Percentiles rank a stretch among this genome's conserved stretches.
Conservation (phyloP, 1,140 invertebrate genomes). For the Notospermus geniculatus region DNA sequence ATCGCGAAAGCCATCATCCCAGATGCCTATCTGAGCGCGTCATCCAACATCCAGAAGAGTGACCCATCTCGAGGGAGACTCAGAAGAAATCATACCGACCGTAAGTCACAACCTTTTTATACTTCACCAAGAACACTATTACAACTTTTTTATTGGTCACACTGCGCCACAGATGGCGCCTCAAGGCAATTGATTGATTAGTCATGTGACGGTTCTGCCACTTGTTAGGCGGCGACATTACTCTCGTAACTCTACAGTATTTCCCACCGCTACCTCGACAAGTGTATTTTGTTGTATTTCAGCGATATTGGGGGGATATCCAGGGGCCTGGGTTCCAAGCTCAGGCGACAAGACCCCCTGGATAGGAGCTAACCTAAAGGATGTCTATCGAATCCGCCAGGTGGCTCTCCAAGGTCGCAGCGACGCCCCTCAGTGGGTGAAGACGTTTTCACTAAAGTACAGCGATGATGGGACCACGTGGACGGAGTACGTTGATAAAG, state of each 20-base stretch:
- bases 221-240: too few relatives aligned
- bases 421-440: constrained; percentile 39
- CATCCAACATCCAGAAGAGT: constrained; percentile 24
- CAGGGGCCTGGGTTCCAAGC: constrained; percentile 36
- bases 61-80: constrained; percentile 19
- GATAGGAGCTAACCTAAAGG: constrained; percentile 31
- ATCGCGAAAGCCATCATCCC: constrained; percentile 30
- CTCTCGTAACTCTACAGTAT: too few relatives aligned
- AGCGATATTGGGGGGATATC: constrained; percentile 11
- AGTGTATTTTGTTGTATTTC: too few relatives aligned
- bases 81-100: constrained; percentile 12
- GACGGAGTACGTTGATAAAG: constrained; percentile 26
- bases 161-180: too few relatives aligned
- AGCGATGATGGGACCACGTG: constrained; percentile 21
- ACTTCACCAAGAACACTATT: too few relatives aligned
- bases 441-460: constrained; percentile 28
- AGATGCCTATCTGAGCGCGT: constrained; percentile 28
- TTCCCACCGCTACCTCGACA: too few relatives aligned
- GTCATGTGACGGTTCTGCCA: too few relatives aligned
- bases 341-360: constrained; percentile 31
- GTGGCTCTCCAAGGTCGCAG: constrained; percentile 37
- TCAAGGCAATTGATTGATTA: too few relatives aligned
- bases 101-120: too few relatives aligned
- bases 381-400: constrained; percentile 25
- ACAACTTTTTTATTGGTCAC: too few relatives aligned